phyloP scores from a whole-genome alignment of 2,797 vertebrate genomes.

The Australoheros facetus region DNA sequence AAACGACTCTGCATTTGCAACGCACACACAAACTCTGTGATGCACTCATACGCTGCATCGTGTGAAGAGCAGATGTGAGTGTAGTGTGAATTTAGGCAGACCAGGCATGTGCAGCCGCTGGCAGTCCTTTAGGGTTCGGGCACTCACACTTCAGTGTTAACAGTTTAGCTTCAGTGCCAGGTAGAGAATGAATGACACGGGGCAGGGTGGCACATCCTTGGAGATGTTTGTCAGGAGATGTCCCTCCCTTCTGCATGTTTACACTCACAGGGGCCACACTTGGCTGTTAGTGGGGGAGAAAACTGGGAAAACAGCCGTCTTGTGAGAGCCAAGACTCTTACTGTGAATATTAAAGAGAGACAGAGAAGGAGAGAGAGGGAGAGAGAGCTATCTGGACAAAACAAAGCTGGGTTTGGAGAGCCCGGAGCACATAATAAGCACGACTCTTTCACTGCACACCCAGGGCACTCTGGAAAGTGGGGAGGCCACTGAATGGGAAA shows the following conservation, averaged over 20 bases:
- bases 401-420: conserved; percentile 80
- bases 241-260: conserved; percentile 79
- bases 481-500: conserved; percentile 80
- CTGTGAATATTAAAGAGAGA: conserved; percentile 86
- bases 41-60: neutral
- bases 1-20: conserved; percentile 22
- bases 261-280: conserved; percentile 81
- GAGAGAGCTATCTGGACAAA: conserved; percentile 77
- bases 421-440: conserved; percentile 78
- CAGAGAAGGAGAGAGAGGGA: conserved; percentile 54
- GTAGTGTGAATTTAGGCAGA: conserved; percentile 42
- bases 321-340: conserved; percentile 82
- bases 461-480: conserved; percentile 78
- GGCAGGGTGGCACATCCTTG: conserved; percentile 77
- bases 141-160: conserved; percentile 72
- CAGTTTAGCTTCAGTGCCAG: conserved; percentile 75
- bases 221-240: conserved; percentile 81
- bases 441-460: conserved; percentile 78
- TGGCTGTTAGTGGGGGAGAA: conserved; percentile 75
- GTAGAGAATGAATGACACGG: conserved; percentile 70
- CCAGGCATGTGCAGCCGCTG: conserved; percentile 58
- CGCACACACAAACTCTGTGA: conserved; percentile 22
- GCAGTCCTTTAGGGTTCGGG: conserved; percentile 53
- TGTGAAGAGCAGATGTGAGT: conserved; percentile 56
- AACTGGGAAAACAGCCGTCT: conserved; percentile 76